These are phyloP conservation scores for Acanthis flammea DNA, from an alignment of 2,797 vertebrate genomes.

Conservation along the genomic window DNA sequence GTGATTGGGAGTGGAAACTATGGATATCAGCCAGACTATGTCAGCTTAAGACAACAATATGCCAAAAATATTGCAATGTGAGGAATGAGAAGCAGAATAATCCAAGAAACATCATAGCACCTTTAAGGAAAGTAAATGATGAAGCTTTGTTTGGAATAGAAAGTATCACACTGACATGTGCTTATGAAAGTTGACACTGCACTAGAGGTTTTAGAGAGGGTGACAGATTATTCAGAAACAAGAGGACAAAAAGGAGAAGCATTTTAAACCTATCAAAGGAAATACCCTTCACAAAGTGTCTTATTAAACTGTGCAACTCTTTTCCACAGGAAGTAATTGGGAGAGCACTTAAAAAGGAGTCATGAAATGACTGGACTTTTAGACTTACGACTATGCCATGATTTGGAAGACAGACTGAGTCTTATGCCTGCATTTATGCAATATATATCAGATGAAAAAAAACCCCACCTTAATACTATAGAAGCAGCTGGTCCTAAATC, in stretches of 20 bases:
- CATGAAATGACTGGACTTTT: background rate
- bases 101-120: background rate
- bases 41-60: background rate
- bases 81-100: background rate
- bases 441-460: background rate
- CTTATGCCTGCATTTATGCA: background rate
- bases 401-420: background rate
- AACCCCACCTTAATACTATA: background rate
- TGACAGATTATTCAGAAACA: background rate
- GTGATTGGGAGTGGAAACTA: background rate
- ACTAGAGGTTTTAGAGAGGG: background rate
- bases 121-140: background rate
- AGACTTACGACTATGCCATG: background rate
- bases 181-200: background rate
- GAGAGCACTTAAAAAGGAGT: background rate
- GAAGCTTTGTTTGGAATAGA: background rate
- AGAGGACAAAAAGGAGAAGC: background rate
- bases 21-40: background rate
- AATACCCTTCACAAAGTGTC: background rate
- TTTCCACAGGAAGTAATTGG: constrained; percentile 23
- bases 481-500: background rate
- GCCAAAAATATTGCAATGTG: background rate
- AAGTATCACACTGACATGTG: background rate
- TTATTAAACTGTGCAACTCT: background rate
- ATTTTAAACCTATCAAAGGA: background rate